phyloP scores from a whole-genome alignment of 2,113 vertebrate genomes.

The Limanda limanda region DNA sequence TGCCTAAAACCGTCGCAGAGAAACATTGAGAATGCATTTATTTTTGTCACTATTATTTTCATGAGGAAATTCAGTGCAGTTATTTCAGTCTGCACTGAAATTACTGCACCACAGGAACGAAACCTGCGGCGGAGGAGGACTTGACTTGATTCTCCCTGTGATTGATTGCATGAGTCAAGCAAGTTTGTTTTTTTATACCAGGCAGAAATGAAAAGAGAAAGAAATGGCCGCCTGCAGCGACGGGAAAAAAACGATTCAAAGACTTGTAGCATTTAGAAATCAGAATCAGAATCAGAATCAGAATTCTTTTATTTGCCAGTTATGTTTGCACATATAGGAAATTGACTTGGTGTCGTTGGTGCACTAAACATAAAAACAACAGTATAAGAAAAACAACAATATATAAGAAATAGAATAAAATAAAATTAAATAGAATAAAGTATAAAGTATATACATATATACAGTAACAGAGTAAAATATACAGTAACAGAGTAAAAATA shows the following conservation, averaged over 20 bases:
- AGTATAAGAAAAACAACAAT: too few species aligned
- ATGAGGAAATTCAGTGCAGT: not conserved
- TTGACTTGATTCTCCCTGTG: not conserved
- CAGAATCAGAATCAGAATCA: too few species aligned
- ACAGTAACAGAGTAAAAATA: too few species aligned
- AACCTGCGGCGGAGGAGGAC: not conserved
- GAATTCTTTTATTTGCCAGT: too few species aligned
- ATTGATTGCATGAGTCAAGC: not conserved
- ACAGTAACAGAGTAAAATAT: too few species aligned
- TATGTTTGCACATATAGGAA: too few species aligned
- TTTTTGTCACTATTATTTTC: conserved; percentile 5
- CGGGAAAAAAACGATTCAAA: not conserved
- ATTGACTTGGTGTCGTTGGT: too few species aligned
- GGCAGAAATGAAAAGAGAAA: not conserved
- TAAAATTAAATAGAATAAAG: too few species aligned
- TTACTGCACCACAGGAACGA: not conserved
- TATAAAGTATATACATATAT: too few species aligned
- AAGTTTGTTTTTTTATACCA: not conserved
- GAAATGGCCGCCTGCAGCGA: not conserved
- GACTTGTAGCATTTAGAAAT: not conserved
- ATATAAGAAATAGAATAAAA: too few species aligned
- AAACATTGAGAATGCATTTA: not conserved
- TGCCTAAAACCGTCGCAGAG: not conserved
- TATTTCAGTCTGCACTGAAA: not conserved
- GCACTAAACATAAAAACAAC: too few species aligned